phyloP scores from a whole-genome alignment of 2,113 vertebrate genomes.

The Cavia porcellus region DNA sequence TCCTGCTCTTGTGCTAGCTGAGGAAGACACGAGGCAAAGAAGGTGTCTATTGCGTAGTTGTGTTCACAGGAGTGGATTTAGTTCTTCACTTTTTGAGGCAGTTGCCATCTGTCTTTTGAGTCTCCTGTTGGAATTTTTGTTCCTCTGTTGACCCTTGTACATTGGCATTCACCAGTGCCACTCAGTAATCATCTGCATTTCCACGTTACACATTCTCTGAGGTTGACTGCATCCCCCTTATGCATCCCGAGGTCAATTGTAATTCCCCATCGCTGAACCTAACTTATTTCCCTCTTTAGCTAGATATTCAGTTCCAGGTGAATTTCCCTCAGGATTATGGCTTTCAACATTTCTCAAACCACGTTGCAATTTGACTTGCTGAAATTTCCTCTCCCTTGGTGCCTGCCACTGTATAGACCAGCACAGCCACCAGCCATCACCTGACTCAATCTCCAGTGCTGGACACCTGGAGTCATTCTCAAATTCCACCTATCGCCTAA shows the following conservation, averaged over 20 bases:
- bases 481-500: neutral
- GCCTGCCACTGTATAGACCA: neutral
- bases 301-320: neutral
- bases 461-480: neutral
- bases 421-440: neutral
- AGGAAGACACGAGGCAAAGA: neutral
- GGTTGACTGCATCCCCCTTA: neutral
- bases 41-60: neutral
- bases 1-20: neutral
- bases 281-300: neutral
- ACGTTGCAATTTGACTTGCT: neutral
- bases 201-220: neutral
- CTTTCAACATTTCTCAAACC: neutral
- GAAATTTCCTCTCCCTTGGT: neutral
- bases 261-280: neutral
- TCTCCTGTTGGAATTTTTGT: neutral
- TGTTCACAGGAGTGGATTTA: neutral
- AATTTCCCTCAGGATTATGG: neutral
- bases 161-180: neutral
- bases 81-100: neutral
- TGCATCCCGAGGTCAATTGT: neutral
- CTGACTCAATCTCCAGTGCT: neutral
- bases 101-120: neutral
- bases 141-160: neutral
- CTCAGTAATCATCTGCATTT: accelerated